Evolutionary conservation across 2,113 vertebrate genomes (phyloP).

Genomic region (Trachemys scripta): DNA sequence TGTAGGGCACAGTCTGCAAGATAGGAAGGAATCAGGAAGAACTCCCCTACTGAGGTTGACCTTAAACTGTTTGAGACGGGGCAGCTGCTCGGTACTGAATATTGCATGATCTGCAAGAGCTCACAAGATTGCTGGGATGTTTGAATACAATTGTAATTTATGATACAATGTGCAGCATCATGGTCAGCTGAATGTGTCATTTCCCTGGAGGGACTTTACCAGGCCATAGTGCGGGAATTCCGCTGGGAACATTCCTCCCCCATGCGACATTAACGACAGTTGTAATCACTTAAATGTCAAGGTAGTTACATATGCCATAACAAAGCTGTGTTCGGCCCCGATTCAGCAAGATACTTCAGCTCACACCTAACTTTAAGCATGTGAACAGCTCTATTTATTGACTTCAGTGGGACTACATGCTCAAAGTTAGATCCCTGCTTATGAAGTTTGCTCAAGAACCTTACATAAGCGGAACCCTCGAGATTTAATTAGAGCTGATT

Average conservation of each 20-base stretch:
- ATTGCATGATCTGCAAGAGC: background rate
- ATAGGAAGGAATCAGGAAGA: background rate
- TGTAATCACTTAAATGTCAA: background rate
- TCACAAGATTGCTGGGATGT: background rate
- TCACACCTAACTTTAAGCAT: background rate
- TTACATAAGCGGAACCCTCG: background rate
- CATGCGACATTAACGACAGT: background rate
- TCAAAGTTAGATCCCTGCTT: background rate
- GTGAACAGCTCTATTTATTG: background rate
- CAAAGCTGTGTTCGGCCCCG: background rate
- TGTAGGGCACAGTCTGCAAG: background rate
- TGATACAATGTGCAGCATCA: background rate
- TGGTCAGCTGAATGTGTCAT: background rate
- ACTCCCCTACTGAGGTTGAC: background rate
- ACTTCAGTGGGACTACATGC: background rate
- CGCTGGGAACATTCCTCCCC: background rate
- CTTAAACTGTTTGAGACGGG: too few relatives aligned
- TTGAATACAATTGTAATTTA: background rate
- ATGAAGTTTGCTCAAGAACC: background rate
- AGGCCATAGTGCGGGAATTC: background rate
- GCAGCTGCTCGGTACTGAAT: background rate
- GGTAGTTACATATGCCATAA: accelerated
- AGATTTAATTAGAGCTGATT: background rate
- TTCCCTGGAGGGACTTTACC: background rate
- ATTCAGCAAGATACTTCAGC: background rate